Percentiles rank a stretch among this genome's conserved stretches.
These are phyloP conservation scores for Cyrtodaria siliqua DNA, from an alignment of 2,888 invertebrate genomes.

Conservation along the genomic window DNA sequence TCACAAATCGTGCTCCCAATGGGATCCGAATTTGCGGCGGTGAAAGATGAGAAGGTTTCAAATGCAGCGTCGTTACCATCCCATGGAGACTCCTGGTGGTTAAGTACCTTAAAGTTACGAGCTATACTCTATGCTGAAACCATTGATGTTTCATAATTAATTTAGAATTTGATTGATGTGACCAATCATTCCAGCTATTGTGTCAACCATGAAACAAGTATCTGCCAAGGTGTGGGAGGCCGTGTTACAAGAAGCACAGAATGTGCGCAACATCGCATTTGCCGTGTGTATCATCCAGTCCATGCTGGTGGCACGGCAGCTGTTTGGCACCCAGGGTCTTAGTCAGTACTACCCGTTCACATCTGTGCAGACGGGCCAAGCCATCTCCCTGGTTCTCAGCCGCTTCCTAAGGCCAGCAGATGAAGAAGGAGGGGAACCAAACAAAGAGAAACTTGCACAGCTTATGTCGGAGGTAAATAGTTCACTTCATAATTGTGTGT, in stretches of 20 bases:
- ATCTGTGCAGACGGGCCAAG: constrained; percentile 60
- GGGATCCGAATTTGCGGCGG: too few relatives aligned
- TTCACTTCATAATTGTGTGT: too few relatives aligned
- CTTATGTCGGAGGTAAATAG: constrained; percentile 68
- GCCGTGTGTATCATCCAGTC: constrained; percentile 81
- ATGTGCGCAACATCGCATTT: constrained; percentile 72
- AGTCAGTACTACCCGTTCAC: constrained; percentile 81
- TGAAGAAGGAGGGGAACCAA: constrained; percentile 63
- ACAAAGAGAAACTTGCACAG: constrained; percentile 65
- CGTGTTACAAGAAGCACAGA: constrained; percentile 65
- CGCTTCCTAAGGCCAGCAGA: constrained; percentile 52
- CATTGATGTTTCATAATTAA: too few relatives aligned
- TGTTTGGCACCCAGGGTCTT: constrained; percentile 82
- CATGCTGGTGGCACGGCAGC: constrained; percentile 78
- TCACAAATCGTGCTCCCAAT: too few relatives aligned
- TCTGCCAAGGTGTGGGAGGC: constrained; percentile 68
- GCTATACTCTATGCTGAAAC: too few relatives aligned
- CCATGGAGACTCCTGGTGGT: too few relatives aligned
- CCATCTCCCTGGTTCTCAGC: constrained; percentile 66
- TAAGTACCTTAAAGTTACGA: too few relatives aligned
- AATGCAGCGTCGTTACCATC: too few relatives aligned
- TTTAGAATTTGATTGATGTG: too few relatives aligned
- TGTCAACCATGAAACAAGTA: constrained; percentile 75
- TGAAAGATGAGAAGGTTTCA: too few relatives aligned
- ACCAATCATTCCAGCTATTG: constrained; percentile 79